phyloP scores from a whole-genome alignment of 2,797 vertebrate genomes.

The Cirrhinus molitorella region DNA sequence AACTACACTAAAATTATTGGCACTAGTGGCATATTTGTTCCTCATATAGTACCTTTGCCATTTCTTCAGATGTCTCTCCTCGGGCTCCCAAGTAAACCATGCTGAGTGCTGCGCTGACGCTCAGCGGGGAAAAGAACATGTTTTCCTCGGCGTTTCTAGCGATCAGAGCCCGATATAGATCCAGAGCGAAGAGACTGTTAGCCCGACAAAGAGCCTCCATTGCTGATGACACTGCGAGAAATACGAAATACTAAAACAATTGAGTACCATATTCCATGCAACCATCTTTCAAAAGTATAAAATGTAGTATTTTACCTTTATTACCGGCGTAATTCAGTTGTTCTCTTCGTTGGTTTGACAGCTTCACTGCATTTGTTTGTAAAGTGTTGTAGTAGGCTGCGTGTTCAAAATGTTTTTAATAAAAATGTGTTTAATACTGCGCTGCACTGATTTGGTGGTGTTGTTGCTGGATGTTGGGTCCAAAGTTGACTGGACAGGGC shows the following conservation, averaged over 20 bases:
- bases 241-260: background rate
- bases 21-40: too few species aligned
- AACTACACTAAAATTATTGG: too few species aligned
- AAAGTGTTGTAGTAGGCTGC: background rate
- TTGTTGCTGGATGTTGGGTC: too few species aligned
- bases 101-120: too few species aligned
- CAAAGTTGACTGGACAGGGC: too few species aligned
- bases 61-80: too few species aligned
- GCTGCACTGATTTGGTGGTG: background rate
- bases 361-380: background rate
- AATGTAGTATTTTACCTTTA: background rate
- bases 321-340: background rate
- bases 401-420: background rate
- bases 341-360: background rate
- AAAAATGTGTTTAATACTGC: background rate
- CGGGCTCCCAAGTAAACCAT: too few species aligned
- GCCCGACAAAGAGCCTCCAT: constrained; percentile 83
- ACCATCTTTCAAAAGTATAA: background rate
- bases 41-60: too few species aligned
- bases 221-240: constrained; percentile 21
- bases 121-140: constrained; percentile 85
- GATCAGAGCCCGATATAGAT: constrained; percentile 80
- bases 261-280: background rate
- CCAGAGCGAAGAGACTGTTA: constrained; percentile 84
- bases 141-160: constrained; percentile 72